Percentiles rank a stretch among this genome's conserved stretches.
phyloP scores from a whole-genome alignment of 2,797 vertebrate genomes.

The Decapterus maruadsi region DNA sequence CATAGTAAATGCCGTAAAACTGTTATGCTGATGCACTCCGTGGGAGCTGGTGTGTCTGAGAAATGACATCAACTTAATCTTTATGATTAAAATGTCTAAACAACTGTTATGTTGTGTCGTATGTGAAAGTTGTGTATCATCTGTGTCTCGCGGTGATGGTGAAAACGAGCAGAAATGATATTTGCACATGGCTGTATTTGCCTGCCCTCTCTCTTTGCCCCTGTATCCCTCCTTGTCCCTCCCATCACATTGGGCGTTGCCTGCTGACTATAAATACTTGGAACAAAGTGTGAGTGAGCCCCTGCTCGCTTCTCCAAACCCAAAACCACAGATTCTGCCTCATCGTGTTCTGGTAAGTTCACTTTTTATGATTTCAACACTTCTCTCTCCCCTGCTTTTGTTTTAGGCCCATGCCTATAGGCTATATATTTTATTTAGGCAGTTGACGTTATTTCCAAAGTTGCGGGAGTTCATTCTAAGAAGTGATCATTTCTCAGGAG shows the following conservation, averaged over 20 bases:
- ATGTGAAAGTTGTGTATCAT: neutral
- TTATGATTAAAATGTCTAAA: neutral
- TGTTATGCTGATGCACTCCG: too few species aligned
- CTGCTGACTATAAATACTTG: constrained; percentile 64
- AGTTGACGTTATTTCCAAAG: neutral
- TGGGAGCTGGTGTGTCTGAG: neutral
- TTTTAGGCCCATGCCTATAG: too few species aligned
- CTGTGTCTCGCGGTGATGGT: neutral
- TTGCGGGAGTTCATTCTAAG: neutral
- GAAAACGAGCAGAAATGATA: neutral
- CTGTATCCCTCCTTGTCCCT: constrained; percentile 26
- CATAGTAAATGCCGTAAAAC: neutral
- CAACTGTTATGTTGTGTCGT: neutral
- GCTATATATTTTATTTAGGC: too few species aligned
- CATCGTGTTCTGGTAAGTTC: constrained; percentile 59
- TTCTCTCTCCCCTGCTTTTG: neutral
- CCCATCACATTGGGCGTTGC: constrained; percentile 69
- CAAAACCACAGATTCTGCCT: neutral
- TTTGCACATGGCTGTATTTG: constrained; percentile 10
- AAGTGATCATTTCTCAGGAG: fast-evolving
- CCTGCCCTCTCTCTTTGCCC: neutral
- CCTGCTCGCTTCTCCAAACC: constrained; percentile 8
- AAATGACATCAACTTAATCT: neutral
- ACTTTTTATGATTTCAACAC: neutral
- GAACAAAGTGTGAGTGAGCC: constrained; percentile 27